These are phyloP conservation scores for Calameuta pallipes DNA, from an alignment of 2,888 invertebrate species.

Conservation along the genomic window DNA sequence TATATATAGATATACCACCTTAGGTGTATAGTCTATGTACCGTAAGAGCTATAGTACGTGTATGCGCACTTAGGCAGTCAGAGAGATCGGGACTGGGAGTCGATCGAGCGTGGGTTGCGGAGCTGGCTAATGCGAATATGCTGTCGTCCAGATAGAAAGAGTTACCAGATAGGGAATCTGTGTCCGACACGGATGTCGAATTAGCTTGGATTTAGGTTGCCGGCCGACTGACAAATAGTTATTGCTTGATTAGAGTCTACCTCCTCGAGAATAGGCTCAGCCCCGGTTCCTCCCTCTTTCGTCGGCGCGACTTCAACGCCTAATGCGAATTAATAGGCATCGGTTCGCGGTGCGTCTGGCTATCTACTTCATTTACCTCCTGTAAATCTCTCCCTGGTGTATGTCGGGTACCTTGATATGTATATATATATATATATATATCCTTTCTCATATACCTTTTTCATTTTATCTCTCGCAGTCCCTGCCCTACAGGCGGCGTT, in stretches of 20 bases:
- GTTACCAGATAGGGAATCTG: constrained; percentile 66
- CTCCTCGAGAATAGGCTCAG: constrained; percentile 29
- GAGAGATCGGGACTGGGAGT: constrained; percentile 43
- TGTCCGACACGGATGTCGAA: constrained; percentile 67
- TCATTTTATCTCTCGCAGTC: background rate
- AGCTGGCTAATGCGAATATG: constrained; percentile 66
- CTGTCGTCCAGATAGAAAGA: constrained; percentile 67
- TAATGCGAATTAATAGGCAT: background rate
- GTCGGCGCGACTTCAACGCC: background rate
- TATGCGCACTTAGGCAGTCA: background rate
- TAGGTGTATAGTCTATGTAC: background rate
- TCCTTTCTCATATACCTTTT: background rate
- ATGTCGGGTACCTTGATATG: background rate
- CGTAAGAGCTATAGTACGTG: background rate
- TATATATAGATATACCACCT: background rate
- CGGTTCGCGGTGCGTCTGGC: constrained; percentile 5
- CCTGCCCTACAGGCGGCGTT: background rate
- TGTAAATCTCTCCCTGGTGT: background rate
- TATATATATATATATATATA: background rate
- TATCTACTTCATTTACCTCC: background rate
- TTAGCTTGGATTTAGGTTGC: constrained; percentile 67
- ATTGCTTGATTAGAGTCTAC: constrained; percentile 62
- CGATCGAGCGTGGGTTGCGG: constrained; percentile 65
- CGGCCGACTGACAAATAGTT: constrained; percentile 66
- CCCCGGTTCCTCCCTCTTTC: background rate